Evolutionary conservation across 2,888 invertebrate genomes (phyloP), one percentile per base, ranked within the genome.

Genomic region (Trichopria drosophilae): DNA sequence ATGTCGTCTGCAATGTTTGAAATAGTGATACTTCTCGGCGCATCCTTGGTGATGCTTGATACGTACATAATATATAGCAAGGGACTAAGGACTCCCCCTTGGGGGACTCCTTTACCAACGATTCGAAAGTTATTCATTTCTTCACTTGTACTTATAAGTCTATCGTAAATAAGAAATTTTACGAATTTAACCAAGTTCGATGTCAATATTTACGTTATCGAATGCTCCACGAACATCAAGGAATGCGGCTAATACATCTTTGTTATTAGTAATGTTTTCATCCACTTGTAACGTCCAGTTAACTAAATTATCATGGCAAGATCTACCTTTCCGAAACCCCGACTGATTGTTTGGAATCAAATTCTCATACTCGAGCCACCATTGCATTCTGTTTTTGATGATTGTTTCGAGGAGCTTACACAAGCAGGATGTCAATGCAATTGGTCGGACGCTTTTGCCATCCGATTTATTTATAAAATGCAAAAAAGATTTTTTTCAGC

Each of bases 221-320:
- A 49, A 58, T 10, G 58, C 55, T 1, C 34, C 44, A 5, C 34
- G 35, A 6, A 58, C 55, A 26, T 58, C 58, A 7, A 58, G 34
- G 40, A 55, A 53, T 3, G 45, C 51, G 10, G 53, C 55, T 3
- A 47, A 7, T 0, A 28, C 7, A 7, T 53, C 26, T 10, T 48
- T 7, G 31, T 35, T 46, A 10, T 29, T 29, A 20, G n/a, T 16
- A 7, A 55, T 23, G 2, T 20, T 43, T 6, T 36, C 24, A 4
- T 59, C 49, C 3, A 45, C 12, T 15, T 42, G n/a, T n/a, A 55
- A 34, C 7, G 24, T 24, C 3, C 53, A 10, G 32, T 54, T 52
- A 4, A 31, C 34, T n/a, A 55, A 7, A 23, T 57, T 57, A 12
- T 57, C 55, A 12, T 20, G 18, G 13, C 57, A 55, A 3, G 53